These are phyloP conservation scores for Loripinus fragilis DNA, from an alignment of 2,888 invertebrate species.

Conservation along the genomic window DNA sequence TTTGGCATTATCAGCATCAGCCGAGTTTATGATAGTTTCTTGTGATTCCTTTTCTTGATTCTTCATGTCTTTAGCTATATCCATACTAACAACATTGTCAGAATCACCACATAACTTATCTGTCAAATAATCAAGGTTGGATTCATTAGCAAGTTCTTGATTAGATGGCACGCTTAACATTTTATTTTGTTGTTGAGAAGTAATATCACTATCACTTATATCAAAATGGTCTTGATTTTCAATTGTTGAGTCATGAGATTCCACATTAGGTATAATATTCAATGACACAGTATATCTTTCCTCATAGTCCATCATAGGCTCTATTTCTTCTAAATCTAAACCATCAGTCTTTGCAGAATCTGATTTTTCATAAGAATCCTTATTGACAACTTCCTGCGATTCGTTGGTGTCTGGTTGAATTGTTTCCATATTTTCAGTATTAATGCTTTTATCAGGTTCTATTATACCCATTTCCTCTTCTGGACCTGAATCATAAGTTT, in stretches of 20 bases:
- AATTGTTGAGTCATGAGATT: neutral
- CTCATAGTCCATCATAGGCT: conserved; percentile 30
- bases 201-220: neutral
- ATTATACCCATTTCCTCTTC: no score
- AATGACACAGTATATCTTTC: conserved; percentile 1
- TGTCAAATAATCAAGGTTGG: no score
- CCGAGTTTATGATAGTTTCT: neutral
- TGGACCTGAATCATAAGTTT: no score
- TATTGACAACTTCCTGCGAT: no score
- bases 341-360: no score
- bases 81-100: conserved; percentile 4
- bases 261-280: neutral
- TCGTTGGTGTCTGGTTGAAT: no score
- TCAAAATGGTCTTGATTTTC: neutral
- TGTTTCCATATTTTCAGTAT: no score
- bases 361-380: conserved; percentile 23
- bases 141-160: no score
- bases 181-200: no score
- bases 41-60: neutral
- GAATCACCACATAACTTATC: no score
- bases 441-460: no score
- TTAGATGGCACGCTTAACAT: no score
- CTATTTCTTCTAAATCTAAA: neutral
- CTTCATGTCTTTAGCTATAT: conserved; percentile 12
- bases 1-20: conserved; percentile 7